Evolutionary conservation across 2,113 vertebrate genomes (phyloP).

Genomic region (Solea solea): DNA sequence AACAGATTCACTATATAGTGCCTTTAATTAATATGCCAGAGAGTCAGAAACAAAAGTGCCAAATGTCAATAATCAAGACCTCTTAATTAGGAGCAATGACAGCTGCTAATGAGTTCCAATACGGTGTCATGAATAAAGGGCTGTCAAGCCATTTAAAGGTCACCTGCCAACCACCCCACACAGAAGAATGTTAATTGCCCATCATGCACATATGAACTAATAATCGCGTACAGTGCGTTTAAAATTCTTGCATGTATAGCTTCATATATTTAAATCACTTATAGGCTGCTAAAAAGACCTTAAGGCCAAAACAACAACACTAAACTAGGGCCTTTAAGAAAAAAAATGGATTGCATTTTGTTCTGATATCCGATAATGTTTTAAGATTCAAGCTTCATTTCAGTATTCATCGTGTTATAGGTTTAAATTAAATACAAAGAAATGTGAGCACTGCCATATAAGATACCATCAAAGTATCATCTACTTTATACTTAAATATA

Average conservation of each 20-base stretch:
- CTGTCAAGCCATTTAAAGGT: conserved; percentile 57
- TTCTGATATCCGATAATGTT: no score
- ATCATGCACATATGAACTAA: conserved; percentile 7
- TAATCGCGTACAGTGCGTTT: conserved; percentile 8
- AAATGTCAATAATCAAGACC: conserved; percentile 78
- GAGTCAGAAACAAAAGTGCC: conserved; percentile 65
- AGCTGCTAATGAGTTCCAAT: conserved; percentile 69
- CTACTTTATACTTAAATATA: no score
- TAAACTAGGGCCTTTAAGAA: no score
- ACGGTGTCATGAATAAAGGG: conserved; percentile 56
- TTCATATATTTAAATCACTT: background rate
- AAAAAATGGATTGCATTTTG: no score
- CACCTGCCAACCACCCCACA: conserved; percentile 53
- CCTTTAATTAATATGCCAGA: conserved; percentile 65
- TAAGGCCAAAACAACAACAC: no score
- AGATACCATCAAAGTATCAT: background rate
- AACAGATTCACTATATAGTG: conserved; percentile 56
- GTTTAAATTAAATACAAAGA: no score
- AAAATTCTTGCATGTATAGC: background rate
- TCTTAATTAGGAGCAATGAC: conserved; percentile 74
- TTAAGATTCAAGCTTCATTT: no score
- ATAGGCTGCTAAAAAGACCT: background rate
- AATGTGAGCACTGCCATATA: no score
- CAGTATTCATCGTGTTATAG: no score
- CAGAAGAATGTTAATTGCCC: conserved; percentile 52